Evolutionary conservation across 2,113 vertebrate genomes (phyloP), one percentile per base, ranked within the genome.

Genomic region (Ochotona princeps): DNA sequence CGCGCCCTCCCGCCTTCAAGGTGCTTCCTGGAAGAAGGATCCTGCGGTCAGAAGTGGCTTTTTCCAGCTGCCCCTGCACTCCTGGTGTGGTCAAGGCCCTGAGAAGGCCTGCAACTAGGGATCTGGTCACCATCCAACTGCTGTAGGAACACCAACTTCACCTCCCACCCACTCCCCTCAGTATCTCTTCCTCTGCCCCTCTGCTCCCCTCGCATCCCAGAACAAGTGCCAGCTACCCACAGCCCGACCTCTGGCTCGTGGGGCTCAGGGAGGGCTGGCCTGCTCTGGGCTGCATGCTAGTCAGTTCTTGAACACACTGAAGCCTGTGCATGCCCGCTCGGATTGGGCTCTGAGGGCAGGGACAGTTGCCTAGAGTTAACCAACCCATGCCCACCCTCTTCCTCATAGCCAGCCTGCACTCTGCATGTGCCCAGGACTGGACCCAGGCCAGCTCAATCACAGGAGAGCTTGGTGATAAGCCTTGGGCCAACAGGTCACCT

Each of bases 291-390:
- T n/a, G 30, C 26, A 51, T n/a, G 13, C 81, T 18, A 89, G 95
- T 70, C 0, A 8, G 78, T 11, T 87, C 91, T 83, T 89, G 96
- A 96, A 94, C 95, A 95, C 94, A 95, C 12, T 2, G 0, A 21
- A 30, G 57, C 76, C 54, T 32, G 9, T 4, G 35, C 96, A 93
- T 11, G 90, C 74, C 83, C 90, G 87, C 21, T 12, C 54, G 44
- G 67, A 35, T 86, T 1, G 2, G n/a, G 4, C 8, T n/a, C 1
- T 3, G 82, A 96, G 79, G 93, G 90, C 6, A 72, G 47, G 74
- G 91, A 44, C 72, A 0, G 35, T 23, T 0, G 74, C 54, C 91
- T 89, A 75, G 70, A 61, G 69, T 80, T 65, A 44, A 44, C 38
- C 38, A 44, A 6, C 38, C 80, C 95, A 87, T 3, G 84, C 67